phyloP scores from a whole-genome alignment of 2,113 vertebrate species.

The Ifrita kowaldi region DNA sequence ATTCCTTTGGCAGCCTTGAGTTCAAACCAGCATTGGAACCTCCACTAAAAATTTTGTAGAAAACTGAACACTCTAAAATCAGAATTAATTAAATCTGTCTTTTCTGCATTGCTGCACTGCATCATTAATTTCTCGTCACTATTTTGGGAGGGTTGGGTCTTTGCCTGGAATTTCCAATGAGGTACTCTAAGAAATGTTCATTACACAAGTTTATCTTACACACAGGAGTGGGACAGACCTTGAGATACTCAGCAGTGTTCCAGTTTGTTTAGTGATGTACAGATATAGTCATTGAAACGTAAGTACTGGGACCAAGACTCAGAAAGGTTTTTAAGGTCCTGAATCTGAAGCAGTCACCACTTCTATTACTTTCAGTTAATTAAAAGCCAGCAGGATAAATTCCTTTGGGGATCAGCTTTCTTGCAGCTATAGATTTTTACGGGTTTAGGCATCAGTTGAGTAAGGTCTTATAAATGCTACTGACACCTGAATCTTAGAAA shows the following conservation, averaged over 20 bases:
- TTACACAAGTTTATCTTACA: neutral
- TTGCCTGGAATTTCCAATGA: neutral
- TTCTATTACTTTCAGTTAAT: conserved; percentile 17
- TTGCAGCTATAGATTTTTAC: neutral
- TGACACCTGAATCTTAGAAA: conserved; percentile 11
- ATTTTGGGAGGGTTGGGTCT: neutral
- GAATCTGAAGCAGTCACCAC: neutral
- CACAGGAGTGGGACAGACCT: neutral
- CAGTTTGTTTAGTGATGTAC: neutral
- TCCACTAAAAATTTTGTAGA: neutral
- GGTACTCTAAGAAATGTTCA: neutral
- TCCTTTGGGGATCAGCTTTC: neutral
- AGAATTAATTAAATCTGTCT: neutral
- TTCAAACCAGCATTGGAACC: neutral
- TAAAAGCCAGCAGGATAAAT: neutral
- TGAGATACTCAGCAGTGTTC: neutral
- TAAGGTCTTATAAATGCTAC: conserved; percentile 14
- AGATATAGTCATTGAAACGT: neutral
- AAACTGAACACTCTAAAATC: neutral
- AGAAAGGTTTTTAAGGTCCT: neutral
- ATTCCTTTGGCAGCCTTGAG: neutral
- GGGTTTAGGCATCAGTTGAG: neutral
- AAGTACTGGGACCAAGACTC: neutral
- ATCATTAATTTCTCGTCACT: neutral
- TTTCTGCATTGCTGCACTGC: neutral